phyloP scores from a whole-genome alignment of 2,888 invertebrate genomes.

The Chelonus formosanus region DNA sequence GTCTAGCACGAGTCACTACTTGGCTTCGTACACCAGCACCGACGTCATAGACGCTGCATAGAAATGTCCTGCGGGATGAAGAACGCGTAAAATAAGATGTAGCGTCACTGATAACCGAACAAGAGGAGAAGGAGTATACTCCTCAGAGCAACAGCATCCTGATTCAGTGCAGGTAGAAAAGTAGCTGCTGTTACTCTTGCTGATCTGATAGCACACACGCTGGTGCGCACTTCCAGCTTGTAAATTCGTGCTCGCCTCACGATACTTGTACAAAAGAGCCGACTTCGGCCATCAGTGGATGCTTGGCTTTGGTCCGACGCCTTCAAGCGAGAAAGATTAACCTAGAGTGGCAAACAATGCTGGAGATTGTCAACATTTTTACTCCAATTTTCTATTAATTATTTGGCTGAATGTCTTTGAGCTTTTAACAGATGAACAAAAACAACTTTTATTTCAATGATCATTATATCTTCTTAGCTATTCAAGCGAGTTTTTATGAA shows the following conservation, averaged over 20 bases:
- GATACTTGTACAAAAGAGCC: conserved; percentile 54
- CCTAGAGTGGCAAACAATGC: conserved; percentile 31
- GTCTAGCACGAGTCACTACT: conserved; percentile 59
- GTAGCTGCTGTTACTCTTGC: conserved; percentile 32
- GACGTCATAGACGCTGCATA: conserved; percentile 64
- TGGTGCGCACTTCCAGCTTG: conserved; percentile 45
- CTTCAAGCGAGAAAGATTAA: conserved; percentile 32
- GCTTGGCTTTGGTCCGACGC: conserved; percentile 17
- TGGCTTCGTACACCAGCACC: conserved; percentile 51
- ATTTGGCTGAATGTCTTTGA: background rate
- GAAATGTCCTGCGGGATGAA: conserved; percentile 61
- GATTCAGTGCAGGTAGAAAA: conserved; percentile 4
- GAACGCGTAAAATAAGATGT: conserved; percentile 65
- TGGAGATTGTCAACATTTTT: background rate
- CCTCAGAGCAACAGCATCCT: background rate
- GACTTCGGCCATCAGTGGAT: conserved; percentile 31
- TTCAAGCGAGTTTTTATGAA: too few relatives aligned
- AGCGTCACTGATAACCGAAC: conserved; percentile 61
- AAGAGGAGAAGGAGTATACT: conserved; percentile 3
- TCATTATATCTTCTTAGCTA: too few relatives aligned
- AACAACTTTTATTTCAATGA: too few relatives aligned
- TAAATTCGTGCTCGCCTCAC: conserved; percentile 56
- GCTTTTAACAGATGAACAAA: too few relatives aligned
- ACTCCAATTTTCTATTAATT: conserved; percentile 1
- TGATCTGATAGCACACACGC: conserved; percentile 50